Base-by-base conservation (phyloP, 2,797 vertebrate genomes). In the Dendrocincla fuliginosa region DNA sequence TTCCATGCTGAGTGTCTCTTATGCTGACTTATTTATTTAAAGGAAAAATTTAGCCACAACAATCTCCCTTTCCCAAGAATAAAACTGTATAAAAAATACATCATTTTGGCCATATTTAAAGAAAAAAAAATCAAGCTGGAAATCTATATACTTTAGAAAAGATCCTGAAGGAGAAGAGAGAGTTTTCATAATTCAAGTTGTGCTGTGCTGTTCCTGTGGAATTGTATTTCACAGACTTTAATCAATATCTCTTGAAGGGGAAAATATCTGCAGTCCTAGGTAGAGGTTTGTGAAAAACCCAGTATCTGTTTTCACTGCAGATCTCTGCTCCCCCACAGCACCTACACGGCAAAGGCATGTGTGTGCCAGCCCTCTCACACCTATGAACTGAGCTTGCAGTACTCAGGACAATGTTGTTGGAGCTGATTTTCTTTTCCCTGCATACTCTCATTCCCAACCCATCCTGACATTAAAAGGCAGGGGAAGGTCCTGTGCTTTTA, bases 1-100 rank as follows among this genome's bases (percentile, higher is more conserved):
- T 96, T 96, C 96, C 95, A 87, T 94, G 92, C 90, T 84, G 59
- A 52, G 47, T 59, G 5, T 50, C 69, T 77, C 61, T 86, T 41
- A 41, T 15, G 16, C 57, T 73, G 46, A 64, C 83, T 85, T 89
- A 70, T 63, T 85, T 92, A 84, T 55, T 86, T 85, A 53, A 81
- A 86, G 19, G 23, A 47, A 94, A 93, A 52, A 57, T 79, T 93
- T 76, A 90, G 67, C 52, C 59, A 61, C 71, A 90, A 81, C 24
- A 65, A 19, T 32, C 6, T 2, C 52, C 17, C n/a, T 92, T 87
- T 73, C 70, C 56, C 39, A 76, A 71, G 53, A 93, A 73, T 0
- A 2, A 68, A 84, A 75, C 10, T 30, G n/a, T 19, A 81, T 50
- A 81, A 93, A 93, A 67, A 93, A 78, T 22, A 64, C 5, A 68